phyloP scores from a whole-genome alignment of 1,140 invertebrate species.

The Listronotus bonariensis region DNA sequence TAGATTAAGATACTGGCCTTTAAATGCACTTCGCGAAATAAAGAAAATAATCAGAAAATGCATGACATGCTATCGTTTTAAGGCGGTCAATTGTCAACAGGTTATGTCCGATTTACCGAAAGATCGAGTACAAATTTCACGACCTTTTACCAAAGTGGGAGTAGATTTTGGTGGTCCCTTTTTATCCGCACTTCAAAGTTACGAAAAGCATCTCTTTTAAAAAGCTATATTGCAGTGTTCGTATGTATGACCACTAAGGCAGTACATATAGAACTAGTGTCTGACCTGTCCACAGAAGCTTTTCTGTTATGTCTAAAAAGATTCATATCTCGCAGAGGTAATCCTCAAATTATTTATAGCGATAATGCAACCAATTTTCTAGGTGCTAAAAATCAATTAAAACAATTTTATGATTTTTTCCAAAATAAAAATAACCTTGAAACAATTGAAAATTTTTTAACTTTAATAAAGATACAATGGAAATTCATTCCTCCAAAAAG shows the following conservation, averaged over 20 bases:
- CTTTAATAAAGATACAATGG: conserved; percentile 48
- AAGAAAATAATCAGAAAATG: conserved; percentile 37
- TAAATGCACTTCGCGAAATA: conserved; percentile 37
- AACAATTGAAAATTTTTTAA: neutral
- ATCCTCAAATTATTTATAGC: conserved; percentile 1
- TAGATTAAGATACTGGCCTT: conserved; percentile 36
- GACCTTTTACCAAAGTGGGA: neutral
- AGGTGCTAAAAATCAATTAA: neutral
- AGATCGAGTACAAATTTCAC: neutral
- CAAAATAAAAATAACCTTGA: neutral
- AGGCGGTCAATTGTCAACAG: conserved; percentile 14
- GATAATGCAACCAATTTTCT: conserved; percentile 6
- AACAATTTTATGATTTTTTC: neutral
- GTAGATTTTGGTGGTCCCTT: neutral
- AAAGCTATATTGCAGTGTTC: neutral
- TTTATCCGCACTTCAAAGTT: neutral
- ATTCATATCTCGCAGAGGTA: conserved; percentile 5
- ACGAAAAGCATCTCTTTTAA: no score
- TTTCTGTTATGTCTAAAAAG: neutral
- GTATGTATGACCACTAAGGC: neutral
- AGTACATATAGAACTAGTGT: conserved; percentile 2
- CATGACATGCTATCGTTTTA: conserved; percentile 23
- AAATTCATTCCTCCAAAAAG: conserved; percentile 53
- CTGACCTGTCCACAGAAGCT: neutral
- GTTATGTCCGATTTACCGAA: conserved; percentile 46